These are phyloP conservation scores for Gorsachius magnificus DNA, from an alignment of 2,797 vertebrate genomes.

Conservation along the genomic window DNA sequence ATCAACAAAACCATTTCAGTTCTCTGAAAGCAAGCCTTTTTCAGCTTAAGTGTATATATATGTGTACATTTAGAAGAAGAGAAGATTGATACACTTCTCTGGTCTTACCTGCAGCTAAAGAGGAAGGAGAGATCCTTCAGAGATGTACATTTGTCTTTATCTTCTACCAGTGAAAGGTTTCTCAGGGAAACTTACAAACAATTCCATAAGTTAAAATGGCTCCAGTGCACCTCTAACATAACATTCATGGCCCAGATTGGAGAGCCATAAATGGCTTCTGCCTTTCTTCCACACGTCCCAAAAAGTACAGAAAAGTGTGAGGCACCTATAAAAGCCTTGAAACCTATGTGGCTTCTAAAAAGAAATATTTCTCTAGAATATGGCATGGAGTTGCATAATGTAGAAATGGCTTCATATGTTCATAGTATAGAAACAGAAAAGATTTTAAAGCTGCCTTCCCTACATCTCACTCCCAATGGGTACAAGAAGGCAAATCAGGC, in stretches of 20 bases:
- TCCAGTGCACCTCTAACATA: not conserved
- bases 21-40: not conserved
- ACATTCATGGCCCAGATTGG: not conserved
- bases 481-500: not conserved
- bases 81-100: not conserved
- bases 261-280: not conserved
- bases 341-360: not conserved
- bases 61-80: not conserved
- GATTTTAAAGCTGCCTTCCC: not conserved
- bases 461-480: not conserved
- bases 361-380: not conserved
- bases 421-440: not conserved
- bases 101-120: not conserved
- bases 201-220: not conserved
- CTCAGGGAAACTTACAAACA: not conserved
- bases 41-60: not conserved
- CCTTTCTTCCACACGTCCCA: not conserved
- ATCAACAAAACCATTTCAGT: not conserved
- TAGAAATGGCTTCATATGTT: not conserved
- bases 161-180: not conserved
- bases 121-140: not conserved
- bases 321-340: not conserved
- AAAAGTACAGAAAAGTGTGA: not conserved
- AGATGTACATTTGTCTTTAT: not conserved
- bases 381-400: not conserved